Evolutionary conservation across 2,888 invertebrate species (phyloP), one percentile per base, ranked within the genome.

Genomic region (Drosophila vallismaia): DNA sequence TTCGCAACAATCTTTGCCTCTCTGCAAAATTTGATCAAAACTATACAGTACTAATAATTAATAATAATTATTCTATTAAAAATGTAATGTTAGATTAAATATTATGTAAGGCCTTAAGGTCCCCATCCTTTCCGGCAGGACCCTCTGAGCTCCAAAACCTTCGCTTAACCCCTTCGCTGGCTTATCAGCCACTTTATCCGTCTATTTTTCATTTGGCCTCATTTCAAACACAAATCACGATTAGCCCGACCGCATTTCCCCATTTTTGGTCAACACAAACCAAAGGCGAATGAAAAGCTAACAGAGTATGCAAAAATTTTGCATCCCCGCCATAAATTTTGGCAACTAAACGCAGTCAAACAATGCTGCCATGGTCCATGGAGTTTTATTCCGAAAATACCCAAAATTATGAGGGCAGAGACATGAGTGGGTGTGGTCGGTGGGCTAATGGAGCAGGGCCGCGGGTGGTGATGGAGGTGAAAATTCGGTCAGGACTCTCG

Each of bases 141-240:
- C 19, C 44, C 24, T 10, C 26, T 36, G 2, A 12, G 36, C 6
- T n/a, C 2, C 5, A 33, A 1, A 4, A 29, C n/a, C 1, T n/a
- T n/a, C n/a, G n/a, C 4, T 33, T 36, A 12, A n/a, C 10, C 36
- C 36, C 36, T n/a, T 6, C 36, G 6, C n/a, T 1, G 8, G 14
- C 48, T 36, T 48, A 58, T 63, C 40, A 40, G 31, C 44, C 26
- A 2, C 51, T 42, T 54, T 40, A 40, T 38, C 38, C 49, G 33
- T 7, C 50, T 28, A 28, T 38, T 38, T 42, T 31, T 9, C 36
- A 14, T 38, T 51, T 31, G 29, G 31, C 33, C 63, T 70, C 63
- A 75, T 84, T 84, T 75, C n/a, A 75, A 77, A 75, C 87, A 82
- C 86, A 82, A 88, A 82, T 82, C 86, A 82, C 75, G 82, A 83